Evolutionary conservation across 2,797 vertebrate genomes (phyloP).

Genomic region (Anolis apletophallus): DNA sequence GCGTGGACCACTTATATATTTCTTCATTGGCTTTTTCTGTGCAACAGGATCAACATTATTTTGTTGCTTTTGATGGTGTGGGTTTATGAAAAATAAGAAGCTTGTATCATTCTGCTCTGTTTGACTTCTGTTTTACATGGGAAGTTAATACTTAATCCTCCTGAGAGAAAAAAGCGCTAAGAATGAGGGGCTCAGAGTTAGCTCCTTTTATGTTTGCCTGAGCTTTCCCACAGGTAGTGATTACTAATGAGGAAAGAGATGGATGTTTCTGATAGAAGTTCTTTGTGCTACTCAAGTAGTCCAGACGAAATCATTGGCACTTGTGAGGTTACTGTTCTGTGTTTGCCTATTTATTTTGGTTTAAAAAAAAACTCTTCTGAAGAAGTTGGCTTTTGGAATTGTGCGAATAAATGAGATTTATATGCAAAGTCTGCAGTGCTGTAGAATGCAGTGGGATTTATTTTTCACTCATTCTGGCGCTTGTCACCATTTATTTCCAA

Average conservation of each 20-base stretch:
- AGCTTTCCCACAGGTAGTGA: slow-evolving; percentile 38
- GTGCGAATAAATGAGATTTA: not conserved
- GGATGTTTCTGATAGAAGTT: not conserved
- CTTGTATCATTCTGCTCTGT: not conserved
- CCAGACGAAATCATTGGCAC: not conserved
- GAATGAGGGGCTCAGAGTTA: not conserved
- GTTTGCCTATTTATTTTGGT: not conserved
- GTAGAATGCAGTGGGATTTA: not conserved
- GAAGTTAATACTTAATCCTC: slow-evolving; percentile 4
- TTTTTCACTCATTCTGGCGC: not conserved
- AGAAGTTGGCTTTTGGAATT: not conserved
- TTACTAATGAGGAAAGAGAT: slow-evolving; percentile 10
- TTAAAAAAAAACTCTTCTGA: not conserved
- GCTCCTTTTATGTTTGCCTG: slow-evolving; percentile 7
- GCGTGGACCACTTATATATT: no score
- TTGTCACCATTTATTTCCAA: not conserved
- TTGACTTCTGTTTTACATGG: not conserved
- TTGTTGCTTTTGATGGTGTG: no score
- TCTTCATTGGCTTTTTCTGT: no score
- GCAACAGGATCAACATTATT: no score
- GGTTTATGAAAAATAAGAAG: not conserved
- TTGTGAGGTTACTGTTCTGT: not conserved
- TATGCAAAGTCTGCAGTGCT: not conserved
- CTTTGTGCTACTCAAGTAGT: slow-evolving; percentile 8
- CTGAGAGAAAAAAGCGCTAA: not conserved